These are phyloP conservation scores for Drosophila gunungcola DNA, from an alignment of 1,140 invertebrate species.

Conservation along the genomic window DNA sequence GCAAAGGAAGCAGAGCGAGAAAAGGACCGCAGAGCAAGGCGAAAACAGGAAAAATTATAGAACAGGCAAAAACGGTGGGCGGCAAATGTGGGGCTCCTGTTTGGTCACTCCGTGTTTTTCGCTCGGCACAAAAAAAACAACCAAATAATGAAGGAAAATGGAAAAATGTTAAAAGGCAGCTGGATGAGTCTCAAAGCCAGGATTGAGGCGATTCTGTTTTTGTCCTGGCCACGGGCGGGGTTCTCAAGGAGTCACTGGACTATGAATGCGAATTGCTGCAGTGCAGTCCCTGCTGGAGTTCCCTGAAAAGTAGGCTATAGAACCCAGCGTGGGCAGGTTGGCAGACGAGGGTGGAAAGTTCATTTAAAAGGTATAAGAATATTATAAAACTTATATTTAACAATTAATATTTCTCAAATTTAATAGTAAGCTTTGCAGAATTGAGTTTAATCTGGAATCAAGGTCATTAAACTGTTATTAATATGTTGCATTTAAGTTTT, in stretches of 20 bases:
- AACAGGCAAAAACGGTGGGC: constrained; percentile 37
- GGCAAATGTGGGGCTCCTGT: constrained; percentile 48
- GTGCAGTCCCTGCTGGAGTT: constrained; percentile 7
- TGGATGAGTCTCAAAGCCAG: constrained; percentile 55
- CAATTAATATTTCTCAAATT: neutral
- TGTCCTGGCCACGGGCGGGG: constrained; percentile 1
- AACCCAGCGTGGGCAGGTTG: constrained; percentile 22
- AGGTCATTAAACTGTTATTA: no score
- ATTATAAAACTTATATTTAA: neutral
- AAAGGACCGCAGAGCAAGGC: constrained; percentile 36
- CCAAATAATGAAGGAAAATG: constrained; percentile 26
- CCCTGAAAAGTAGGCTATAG: constrained; percentile 49
- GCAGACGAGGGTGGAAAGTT: neutral
- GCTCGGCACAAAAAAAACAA: constrained; percentile 24
- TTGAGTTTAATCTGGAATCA: no score
- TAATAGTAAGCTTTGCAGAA: no score
- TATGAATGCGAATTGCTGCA: constrained; percentile 69
- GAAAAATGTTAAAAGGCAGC: constrained; percentile 44
- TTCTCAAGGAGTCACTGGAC: constrained; percentile 27
- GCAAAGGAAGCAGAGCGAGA: constrained; percentile 27
- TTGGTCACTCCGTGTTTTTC: constrained; percentile 28
- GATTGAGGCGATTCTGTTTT: constrained; percentile 51
- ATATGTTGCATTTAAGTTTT: no score
- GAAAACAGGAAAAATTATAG: constrained; percentile 57
- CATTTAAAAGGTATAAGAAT: constrained; percentile 12